A percentile compares a stretch with the other conserved stretches of the same genome.
phyloP scores from a whole-genome alignment of 2,888 invertebrate species.

The Aleiodes leptofemur region DNA sequence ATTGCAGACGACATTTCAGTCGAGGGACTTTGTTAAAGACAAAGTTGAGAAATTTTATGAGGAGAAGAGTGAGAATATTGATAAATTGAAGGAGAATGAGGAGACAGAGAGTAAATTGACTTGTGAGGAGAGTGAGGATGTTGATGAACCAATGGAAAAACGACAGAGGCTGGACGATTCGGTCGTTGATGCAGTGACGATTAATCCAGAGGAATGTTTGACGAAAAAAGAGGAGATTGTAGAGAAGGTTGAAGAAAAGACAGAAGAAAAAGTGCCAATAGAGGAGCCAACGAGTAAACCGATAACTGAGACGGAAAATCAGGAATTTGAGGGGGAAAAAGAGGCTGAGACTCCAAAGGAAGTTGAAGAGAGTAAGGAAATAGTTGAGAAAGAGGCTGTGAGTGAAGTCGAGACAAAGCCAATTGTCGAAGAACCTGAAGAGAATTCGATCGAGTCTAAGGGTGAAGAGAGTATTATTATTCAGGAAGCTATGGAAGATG shows the following conservation, averaged over 20 bases:
- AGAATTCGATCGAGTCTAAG: conserved; percentile 30
- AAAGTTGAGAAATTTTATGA: conserved; percentile 58
- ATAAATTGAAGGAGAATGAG: conserved; percentile 21
- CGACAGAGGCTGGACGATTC: not conserved
- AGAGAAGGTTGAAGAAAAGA: too few species aligned
- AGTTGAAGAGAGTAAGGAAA: too few species aligned
- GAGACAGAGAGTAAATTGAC: too few species aligned
- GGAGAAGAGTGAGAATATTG: conserved; percentile 39
- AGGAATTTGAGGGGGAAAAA: not conserved
- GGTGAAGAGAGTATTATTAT: conserved; percentile 57
- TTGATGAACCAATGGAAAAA: conserved; percentile 2
- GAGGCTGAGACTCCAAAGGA: not conserved
- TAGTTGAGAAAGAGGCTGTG: not conserved
- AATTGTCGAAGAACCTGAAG: conserved; percentile 13
- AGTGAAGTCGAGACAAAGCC: not conserved
- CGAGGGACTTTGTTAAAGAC: conserved; percentile 65
- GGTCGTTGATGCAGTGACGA: too few species aligned
- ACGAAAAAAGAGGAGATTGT: conserved; percentile 5
- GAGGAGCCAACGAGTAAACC: too few species aligned
- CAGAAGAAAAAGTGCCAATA: too few species aligned
- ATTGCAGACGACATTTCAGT: conserved; percentile 71
- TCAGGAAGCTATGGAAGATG: conserved; percentile 67
- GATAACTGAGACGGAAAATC: too few species aligned
- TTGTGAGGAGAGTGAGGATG: not conserved
- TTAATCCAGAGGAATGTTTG: too few species aligned